phyloP scores from a whole-genome alignment of 2,797 vertebrate species.

The Lophius americanus region DNA sequence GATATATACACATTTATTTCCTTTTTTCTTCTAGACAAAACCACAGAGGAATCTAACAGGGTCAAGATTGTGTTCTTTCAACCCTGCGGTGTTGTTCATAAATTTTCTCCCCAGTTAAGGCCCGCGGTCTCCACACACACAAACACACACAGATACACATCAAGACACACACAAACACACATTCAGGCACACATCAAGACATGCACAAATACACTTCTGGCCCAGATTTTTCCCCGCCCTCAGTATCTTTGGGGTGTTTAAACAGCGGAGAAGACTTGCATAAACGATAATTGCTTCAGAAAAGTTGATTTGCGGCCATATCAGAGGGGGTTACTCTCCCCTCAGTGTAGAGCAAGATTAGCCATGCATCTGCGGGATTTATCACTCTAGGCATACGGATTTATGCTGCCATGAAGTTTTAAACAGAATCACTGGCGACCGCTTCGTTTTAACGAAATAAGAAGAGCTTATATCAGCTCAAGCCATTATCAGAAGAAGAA shows the following conservation, averaged over 20 bases:
- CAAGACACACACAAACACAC: constrained; percentile 30
- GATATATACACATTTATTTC: constrained; percentile 43
- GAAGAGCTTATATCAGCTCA: constrained; percentile 71
- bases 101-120: constrained; percentile 29
- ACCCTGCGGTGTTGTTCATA: constrained; percentile 39
- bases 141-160: constrained; percentile 20
- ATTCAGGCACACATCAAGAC: constrained; percentile 21
- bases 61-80: constrained; percentile 16
- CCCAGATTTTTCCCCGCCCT: constrained; percentile 24
- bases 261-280: constrained; percentile 74
- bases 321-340: constrained; percentile 77
- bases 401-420: constrained; percentile 84
- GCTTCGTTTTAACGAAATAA: constrained; percentile 64
- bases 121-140: constrained; percentile 33
- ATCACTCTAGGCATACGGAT: constrained; percentile 86
- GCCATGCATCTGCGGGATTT: constrained; percentile 86
- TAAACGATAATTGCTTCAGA: constrained; percentile 86
- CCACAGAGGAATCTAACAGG: constrained; percentile 16
- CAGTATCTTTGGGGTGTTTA: constrained; percentile 62
- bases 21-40: constrained; percentile 27
- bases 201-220: constrained; percentile 40
- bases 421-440: constrained; percentile 82
- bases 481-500: constrained; percentile 78
- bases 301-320: constrained; percentile 85
- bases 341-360: constrained; percentile 87